Conservation (phyloP, 1,140 invertebrate species). For the Thereuonema tuberculata region DNA sequence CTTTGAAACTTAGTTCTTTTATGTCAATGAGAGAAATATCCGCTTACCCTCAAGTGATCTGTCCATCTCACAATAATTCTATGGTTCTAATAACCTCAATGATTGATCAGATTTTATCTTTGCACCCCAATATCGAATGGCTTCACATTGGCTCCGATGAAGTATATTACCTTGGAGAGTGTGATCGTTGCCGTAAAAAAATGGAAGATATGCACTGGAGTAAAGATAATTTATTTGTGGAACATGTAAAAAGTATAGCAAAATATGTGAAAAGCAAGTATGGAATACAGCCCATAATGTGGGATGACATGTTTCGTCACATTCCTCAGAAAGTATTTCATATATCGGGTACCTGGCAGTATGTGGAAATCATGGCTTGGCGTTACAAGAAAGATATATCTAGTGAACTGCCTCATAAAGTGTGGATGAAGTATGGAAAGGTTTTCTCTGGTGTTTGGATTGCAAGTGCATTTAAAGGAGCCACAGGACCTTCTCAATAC, state of each 20-base stretch:
- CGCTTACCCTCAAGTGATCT: slow-evolving; percentile 37
- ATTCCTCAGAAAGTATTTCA: slow-evolving; percentile 22
- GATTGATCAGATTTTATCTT: slow-evolving; percentile 37
- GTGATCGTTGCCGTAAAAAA: slow-evolving; percentile 30
- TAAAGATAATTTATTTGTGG: slow-evolving; percentile 37
- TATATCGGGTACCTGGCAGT: slow-evolving; percentile 27
- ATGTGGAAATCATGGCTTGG: slow-evolving; percentile 40
- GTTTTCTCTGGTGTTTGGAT: slow-evolving; percentile 43
- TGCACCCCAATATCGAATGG: slow-evolving; percentile 30
- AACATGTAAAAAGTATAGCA: slow-evolving; percentile 35
- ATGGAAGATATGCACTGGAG: slow-evolving; percentile 32
- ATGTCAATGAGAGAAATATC: slow-evolving; percentile 39
- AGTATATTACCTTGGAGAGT: slow-evolving; percentile 34
- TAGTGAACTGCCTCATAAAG: slow-evolving; percentile 26
- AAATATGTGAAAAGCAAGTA: slow-evolving; percentile 33
- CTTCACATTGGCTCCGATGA: slow-evolving; percentile 39
- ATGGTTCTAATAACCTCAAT: slow-evolving; percentile 38
- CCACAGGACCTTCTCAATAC: slow-evolving; percentile 29
- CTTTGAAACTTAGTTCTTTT: slow-evolving; percentile 39
- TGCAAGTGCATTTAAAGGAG: slow-evolving; percentile 45
- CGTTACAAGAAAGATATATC: slow-evolving; percentile 36
- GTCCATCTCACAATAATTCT: slow-evolving; percentile 35
- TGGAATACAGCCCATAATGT: slow-evolving; percentile 45
- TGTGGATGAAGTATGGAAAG: slow-evolving; percentile 36
- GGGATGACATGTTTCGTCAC: slow-evolving; percentile 45